These are phyloP conservation scores for Mactromeris polynyma DNA, from an alignment of 2,888 invertebrate species.

Conservation along the genomic window DNA sequence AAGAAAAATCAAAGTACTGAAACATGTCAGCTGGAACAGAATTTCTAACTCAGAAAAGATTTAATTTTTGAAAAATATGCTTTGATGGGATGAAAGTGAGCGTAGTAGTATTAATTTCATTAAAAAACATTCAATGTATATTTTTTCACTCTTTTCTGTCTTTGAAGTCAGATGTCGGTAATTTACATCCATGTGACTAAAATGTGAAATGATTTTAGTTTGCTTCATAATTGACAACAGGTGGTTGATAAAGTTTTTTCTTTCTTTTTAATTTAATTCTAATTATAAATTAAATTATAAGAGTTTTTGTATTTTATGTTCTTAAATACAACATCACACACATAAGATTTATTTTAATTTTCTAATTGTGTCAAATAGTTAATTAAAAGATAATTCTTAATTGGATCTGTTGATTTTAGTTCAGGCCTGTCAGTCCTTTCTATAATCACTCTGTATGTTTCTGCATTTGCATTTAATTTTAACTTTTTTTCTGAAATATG, in stretches of 20 bases:
- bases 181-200: conserved; percentile 13
- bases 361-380: not conserved
- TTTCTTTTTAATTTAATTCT: not conserved
- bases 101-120: not conserved
- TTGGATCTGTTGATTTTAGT: no score
- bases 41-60: not conserved
- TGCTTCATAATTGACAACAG: not conserved
- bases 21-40: not conserved
- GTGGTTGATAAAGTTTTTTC: conserved; percentile 5
- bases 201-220: conserved; percentile 16
- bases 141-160: not conserved
- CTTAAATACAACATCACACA: not conserved
- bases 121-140: not conserved
- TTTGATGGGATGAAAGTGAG: not conserved
- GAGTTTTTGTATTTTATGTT: not conserved
- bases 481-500: no score
- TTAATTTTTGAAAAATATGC: not conserved
- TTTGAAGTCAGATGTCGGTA: conserved; percentile 18
- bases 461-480: no score
- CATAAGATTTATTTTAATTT: not conserved
- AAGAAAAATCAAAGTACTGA: not conserved
- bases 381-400: no score
- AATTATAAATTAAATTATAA: conserved; percentile 11
- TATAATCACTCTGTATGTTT: no score
- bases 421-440: no score